phyloP scores from a whole-genome alignment of 2,888 invertebrate genomes.

The Corbicula japonica region DNA sequence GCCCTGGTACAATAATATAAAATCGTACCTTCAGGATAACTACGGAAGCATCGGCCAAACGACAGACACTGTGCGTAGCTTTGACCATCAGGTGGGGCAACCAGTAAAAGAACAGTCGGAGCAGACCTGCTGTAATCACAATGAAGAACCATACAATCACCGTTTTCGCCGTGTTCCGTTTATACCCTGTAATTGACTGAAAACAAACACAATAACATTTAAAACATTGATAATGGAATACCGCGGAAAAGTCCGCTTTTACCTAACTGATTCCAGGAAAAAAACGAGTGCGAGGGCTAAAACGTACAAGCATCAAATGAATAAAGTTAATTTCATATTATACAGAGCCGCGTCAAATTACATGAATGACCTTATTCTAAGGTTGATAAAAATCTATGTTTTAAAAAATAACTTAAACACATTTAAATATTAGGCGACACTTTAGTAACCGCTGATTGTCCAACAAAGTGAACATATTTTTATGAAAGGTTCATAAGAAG shows the following conservation, averaged over 20 bases:
- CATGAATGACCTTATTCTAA: no score
- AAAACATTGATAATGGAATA: background rate
- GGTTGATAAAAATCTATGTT: no score
- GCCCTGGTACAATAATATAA: no score
- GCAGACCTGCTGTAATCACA: conserved; percentile 91
- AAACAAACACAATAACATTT: background rate
- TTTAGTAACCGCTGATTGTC: no score
- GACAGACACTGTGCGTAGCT: conserved; percentile 91
- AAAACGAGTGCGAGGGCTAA: background rate
- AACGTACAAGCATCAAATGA: background rate
- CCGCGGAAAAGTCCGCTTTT: no score
- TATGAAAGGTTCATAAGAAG: no score
- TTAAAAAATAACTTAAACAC: no score
- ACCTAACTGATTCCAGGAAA: no score
- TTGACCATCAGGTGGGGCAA: conserved; percentile 93
- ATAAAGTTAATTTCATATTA: background rate
- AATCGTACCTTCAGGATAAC: conserved; percentile 89
- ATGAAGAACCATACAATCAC: conserved; percentile 89
- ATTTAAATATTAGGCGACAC: no score
- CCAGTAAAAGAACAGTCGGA: conserved; percentile 96
- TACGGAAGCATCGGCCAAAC: conserved; percentile 91
- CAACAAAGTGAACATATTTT: no score
- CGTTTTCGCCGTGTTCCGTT: conserved; percentile 81
- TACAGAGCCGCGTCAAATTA: background rate
- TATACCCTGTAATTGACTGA: conserved; percentile 91